Evolutionary conservation across 1,140 invertebrate species (phyloP).

Genomic region (Varroa destructor): DNA sequence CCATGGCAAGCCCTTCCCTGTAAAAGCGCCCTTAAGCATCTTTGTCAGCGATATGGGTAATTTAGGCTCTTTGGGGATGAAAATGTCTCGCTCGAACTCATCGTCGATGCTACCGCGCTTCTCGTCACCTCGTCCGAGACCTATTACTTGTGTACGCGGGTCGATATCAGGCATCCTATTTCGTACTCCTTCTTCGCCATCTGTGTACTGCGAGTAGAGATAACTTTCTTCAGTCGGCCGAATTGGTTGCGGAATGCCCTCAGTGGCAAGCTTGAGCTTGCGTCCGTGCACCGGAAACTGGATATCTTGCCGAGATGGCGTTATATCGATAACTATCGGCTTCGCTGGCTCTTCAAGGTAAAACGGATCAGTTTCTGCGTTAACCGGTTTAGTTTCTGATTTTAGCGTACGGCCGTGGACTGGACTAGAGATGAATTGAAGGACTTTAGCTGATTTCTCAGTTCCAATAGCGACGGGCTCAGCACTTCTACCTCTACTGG

Average conservation of each 20-base stretch:
- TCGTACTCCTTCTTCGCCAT: background rate
- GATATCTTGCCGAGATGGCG: constrained; percentile 2
- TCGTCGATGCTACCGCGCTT: constrained; percentile 7
- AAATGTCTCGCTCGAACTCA: constrained; percentile 20
- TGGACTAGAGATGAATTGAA: constrained; percentile 21
- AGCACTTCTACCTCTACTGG: background rate
- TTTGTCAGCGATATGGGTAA: constrained; percentile 10
- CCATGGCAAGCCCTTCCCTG: constrained; percentile 8
- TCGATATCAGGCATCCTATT: constrained; percentile 6
- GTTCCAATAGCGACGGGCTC: background rate
- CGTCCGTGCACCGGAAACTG: constrained; percentile 17
- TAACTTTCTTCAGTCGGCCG: constrained; percentile 22
- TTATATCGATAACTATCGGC: constrained; percentile 9
- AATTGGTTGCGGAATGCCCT: constrained; percentile 19
- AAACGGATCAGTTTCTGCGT: background rate
- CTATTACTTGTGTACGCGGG: constrained; percentile 6
- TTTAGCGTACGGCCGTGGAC: constrained; percentile 16
- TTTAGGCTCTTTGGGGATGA: constrained; percentile 13
- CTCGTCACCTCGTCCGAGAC: constrained; percentile 9
- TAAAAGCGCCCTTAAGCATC: constrained; percentile 9
- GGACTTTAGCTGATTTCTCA: background rate
- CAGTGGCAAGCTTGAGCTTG: constrained; percentile 25
- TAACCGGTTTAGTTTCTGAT: constrained; percentile 8
- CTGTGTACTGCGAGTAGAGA: constrained; percentile 11
- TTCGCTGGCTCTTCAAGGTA: constrained; percentile 9